Percentiles rank a stretch among this genome's conserved stretches.
Conservation (phyloP, 37 sponge, comb jelly and placozoan species). For the Tethya wilhelma region DNA sequence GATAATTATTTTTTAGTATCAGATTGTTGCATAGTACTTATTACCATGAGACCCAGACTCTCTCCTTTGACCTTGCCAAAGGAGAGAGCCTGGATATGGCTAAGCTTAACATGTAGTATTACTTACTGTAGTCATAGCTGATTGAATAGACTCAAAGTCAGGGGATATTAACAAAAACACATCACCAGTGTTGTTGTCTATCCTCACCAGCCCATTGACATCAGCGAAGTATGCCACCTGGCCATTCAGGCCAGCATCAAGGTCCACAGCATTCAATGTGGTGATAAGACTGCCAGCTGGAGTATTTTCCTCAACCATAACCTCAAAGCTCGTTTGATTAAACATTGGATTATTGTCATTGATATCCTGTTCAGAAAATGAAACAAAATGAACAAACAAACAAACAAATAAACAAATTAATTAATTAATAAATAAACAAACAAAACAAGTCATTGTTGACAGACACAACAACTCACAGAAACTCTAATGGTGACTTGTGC, state of each 20-base stretch:
- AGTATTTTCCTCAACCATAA: conserved; percentile 41
- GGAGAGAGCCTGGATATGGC: not conserved
- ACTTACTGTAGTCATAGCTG: conserved; percentile 4
- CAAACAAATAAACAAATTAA: not conserved
- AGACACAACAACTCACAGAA: conserved; percentile 6
- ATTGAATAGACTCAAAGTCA: conserved; percentile 40
- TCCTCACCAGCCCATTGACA: not conserved
- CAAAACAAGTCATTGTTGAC: not conserved
- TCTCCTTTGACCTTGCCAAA: no score
- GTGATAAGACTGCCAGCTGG: conserved; percentile 15
- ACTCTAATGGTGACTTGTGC: conserved; percentile 8
- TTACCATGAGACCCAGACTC: no score
- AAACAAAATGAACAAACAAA: not conserved
- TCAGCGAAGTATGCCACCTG: not conserved
- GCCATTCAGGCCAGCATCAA: conserved; percentile 28
- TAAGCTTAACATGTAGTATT: no score
- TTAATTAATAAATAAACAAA: not conserved
- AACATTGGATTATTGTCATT: conserved; percentile 49
- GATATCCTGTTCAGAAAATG: conserved; percentile 25
- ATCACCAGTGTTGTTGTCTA: conserved; percentile 39
- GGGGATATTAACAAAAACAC: conserved; percentile 21
- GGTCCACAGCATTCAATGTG: conserved; percentile 32
- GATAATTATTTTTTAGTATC: no score
- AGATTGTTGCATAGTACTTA: no score
- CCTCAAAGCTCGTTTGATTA: not conserved